Percentiles rank a stretch among this genome's conserved stretches.
Conservation (phyloP, 2,113 vertebrate genomes). For the Pseudonaja textilis region DNA sequence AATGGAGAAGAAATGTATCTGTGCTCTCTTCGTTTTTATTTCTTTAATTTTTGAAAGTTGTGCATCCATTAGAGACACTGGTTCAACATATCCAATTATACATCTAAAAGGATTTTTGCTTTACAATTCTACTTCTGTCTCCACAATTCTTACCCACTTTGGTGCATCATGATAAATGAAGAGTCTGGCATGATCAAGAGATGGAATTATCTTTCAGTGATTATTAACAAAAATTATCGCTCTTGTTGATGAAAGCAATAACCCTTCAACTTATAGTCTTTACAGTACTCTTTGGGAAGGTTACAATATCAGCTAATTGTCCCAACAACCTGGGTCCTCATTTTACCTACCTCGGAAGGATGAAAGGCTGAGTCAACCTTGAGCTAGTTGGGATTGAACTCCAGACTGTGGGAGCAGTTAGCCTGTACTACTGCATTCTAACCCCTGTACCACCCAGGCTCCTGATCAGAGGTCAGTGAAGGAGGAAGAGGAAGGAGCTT, state of each 20-base stretch:
- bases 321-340: background rate
- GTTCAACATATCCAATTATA: background rate
- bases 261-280: background rate
- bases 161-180: background rate
- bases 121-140: background rate
- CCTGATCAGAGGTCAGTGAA: background rate
- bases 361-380: background rate
- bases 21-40: background rate
- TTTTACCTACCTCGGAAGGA: background rate
- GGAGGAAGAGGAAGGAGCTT: background rate
- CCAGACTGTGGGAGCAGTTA: background rate
- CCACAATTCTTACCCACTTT: background rate
- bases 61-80: background rate
- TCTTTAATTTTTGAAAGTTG: background rate
- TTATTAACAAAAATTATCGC: background rate
- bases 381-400: background rate
- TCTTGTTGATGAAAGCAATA: background rate
- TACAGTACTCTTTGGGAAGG: background rate
- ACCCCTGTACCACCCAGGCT: background rate
- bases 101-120: background rate
- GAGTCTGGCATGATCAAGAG: background rate
- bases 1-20: background rate
- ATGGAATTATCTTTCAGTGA: background rate
- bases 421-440: background rate
- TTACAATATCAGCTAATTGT: background rate